These are phyloP conservation scores for Athene noctua DNA, from an alignment of 2,113 vertebrate genomes.

Conservation along the genomic window DNA sequence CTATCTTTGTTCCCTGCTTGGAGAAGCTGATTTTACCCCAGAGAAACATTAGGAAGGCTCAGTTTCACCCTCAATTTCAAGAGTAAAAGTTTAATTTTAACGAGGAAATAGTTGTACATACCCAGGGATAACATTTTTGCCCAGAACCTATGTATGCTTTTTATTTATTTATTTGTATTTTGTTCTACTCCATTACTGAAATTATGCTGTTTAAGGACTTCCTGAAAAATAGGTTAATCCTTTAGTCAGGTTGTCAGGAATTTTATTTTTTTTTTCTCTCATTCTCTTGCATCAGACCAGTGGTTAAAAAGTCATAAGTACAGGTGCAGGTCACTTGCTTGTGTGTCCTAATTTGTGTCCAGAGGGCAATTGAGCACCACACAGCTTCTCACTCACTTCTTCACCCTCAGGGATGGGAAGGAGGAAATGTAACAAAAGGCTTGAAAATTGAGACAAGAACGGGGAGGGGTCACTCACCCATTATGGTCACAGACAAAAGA, in stretches of 20 bases:
- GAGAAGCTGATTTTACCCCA: background rate
- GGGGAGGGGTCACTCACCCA: too few species aligned
- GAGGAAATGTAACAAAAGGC: too few species aligned
- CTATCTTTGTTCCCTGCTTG: background rate
- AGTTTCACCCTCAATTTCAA: background rate
- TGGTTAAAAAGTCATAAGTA: background rate
- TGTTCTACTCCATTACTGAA: background rate
- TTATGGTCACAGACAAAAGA: too few species aligned
- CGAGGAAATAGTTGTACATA: background rate
- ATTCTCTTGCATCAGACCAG: background rate
- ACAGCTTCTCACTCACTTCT: too few species aligned
- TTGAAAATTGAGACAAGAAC: too few species aligned
- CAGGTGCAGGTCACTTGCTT: background rate
- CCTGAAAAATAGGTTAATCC: background rate
- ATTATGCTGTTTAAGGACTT: background rate
- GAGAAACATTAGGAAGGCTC: background rate
- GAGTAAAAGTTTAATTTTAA: background rate
- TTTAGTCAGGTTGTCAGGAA: background rate
- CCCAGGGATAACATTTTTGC: background rate
- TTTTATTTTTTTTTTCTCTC: background rate
- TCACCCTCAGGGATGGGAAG: too few species aligned
- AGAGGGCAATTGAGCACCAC: too few species aligned
- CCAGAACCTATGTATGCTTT: background rate
- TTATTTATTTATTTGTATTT: background rate
- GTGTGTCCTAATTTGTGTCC: too few species aligned